Base-by-base conservation (phyloP, 2,797 vertebrate genomes). In the Enteromius trimaculatus region DNA sequence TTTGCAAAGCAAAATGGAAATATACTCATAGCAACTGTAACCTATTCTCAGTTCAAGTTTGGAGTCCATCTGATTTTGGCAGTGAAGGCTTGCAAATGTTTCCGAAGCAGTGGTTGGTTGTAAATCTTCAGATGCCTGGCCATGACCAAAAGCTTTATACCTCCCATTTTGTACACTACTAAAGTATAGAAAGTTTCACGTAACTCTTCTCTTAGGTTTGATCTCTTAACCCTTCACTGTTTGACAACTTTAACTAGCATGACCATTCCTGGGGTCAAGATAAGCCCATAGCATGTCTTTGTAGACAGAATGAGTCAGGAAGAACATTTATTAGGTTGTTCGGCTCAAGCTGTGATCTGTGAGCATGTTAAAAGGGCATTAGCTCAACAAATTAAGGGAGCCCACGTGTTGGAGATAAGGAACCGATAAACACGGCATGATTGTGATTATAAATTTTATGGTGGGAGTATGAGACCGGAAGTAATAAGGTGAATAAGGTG, bases 371-470 rank as follows among this genome's bases (percentile, higher is more conserved):
- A 75, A 80, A 78, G 66, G 82, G 55, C 66, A 71, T 79, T 72
- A 64, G 29, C 76, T 77, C 65, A 70, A 80, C 71, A 77, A 77
- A 77, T 76, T 53, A 82, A 81, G 29, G 75, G 72, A 83, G 37
- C 2, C 23, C 44, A 66, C 37, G 17, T 69, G 37, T 21, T 66
- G 11, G 53, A 79, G 77, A 86, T 75, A 84, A 84, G 53, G 51
- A 77, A 16, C 13, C 62, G 21, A 49, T 60, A 51, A 80, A 82
- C 19, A 29, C 29, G 23, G 66, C 37, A 74, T 17, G 44, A 66
- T 87, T 64, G 62, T 87, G 26, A 85, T 55, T 60, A 31, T 66
- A 53, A 2, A 37, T 70, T 81, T 75, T 65, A 81, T 81, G 29
- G 70, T 31, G 21, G 16, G 17, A 49, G 26, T 31, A n/a, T 64